These are phyloP conservation scores for Crambe crambe DNA, from an alignment of 37 sponge, comb jelly and placozoan genomes.

Conservation along the genomic window DNA sequence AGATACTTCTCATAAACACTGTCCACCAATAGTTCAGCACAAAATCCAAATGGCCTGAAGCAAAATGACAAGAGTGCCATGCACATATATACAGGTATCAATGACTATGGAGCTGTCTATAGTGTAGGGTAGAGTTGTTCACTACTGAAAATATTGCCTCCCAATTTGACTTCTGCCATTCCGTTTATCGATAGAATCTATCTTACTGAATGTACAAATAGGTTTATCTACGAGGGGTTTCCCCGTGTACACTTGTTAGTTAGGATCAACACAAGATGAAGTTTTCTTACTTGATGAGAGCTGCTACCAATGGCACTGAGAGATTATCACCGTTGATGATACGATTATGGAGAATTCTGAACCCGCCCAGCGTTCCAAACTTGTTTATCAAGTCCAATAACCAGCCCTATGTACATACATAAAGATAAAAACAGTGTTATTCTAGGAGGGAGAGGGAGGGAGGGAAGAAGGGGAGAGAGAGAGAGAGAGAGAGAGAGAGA, in stretches of 20 bases:
- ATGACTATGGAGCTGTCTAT: background rate
- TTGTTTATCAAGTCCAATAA: conserved; percentile 90
- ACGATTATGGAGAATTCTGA: conserved; percentile 62
- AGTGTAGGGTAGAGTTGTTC: no score
- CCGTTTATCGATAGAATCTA: no score
- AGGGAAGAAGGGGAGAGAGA: no score
- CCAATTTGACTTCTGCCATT: no score
- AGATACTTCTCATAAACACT: conserved; percentile 70
- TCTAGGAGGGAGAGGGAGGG: no score
- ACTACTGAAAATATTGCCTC: no score
- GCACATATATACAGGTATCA: background rate
- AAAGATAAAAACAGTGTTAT: background rate
- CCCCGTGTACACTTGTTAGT: background rate
- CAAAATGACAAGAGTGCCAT: background rate
- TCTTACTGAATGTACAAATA: background rate
- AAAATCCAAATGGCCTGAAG: conserved; percentile 84
- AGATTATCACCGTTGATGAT: conserved; percentile 57
- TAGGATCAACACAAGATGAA: background rate
- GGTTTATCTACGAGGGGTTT: no score
- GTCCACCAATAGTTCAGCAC: conserved; percentile 82
- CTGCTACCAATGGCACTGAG: conserved; percentile 81
- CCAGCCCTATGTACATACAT: conserved; percentile 86
- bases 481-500: no score
- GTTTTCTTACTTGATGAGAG: conserved; percentile 75
- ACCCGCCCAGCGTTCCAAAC: conserved; percentile 86